phyloP scores from a whole-genome alignment of 2,888 invertebrate species.

The Thysanoteuthis rhombus region DNA sequence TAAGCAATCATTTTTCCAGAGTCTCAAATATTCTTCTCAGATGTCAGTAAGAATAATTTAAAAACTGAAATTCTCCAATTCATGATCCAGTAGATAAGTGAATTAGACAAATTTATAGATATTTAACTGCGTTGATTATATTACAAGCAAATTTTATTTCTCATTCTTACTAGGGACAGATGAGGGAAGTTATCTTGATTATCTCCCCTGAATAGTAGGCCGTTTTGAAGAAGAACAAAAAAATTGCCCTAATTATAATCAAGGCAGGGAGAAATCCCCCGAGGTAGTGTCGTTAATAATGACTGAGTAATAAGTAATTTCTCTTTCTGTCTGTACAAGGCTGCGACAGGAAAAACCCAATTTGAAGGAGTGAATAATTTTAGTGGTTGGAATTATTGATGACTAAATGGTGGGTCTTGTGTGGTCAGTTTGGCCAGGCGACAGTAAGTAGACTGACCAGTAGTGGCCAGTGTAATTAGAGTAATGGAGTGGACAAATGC shows the following conservation, averaged over 20 bases:
- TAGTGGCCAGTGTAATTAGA: slow-evolving; percentile 12
- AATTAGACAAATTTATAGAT: background rate
- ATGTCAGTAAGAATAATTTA: background rate
- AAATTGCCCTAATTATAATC: background rate
- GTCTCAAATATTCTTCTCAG: no score
- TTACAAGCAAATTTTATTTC: background rate
- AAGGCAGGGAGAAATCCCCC: background rate
- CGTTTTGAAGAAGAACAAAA: background rate
- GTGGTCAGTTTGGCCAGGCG: background rate
- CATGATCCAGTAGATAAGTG: background rate
- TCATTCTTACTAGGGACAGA: background rate
- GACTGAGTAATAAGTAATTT: background rate
- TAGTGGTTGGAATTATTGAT: background rate
- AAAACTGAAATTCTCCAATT: background rate
- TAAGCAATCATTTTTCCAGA: no score
- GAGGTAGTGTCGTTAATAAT: background rate
- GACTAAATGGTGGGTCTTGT: background rate
- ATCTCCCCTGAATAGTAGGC: background rate
- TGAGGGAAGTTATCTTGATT: background rate
- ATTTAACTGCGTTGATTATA: background rate
- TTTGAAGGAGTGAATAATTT: slow-evolving; percentile 12
- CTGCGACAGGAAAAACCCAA: background rate
- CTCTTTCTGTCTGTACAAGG: background rate
- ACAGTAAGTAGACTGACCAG: background rate
- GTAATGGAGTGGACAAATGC: slow-evolving; percentile 12